A percentile compares a stretch with the other conserved stretches of the same genome.
phyloP scores from a whole-genome alignment of 2,888 invertebrate genomes.

The Myopa testacea region DNA sequence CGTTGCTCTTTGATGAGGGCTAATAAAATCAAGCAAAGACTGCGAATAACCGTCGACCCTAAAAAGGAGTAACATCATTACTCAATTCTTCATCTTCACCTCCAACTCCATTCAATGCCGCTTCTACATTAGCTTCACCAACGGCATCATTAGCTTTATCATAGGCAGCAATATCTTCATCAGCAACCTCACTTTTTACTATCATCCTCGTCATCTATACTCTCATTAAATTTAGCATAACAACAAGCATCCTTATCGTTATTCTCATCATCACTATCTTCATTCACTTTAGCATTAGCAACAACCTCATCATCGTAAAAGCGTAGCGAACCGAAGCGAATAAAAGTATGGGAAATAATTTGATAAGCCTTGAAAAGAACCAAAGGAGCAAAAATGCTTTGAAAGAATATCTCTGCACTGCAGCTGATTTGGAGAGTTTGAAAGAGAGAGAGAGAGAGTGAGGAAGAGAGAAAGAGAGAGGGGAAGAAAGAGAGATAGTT shows the following conservation, averaged over 20 bases:
- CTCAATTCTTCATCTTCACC: neutral
- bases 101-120: neutral
- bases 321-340: neutral
- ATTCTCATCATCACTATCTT: neutral
- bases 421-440: neutral
- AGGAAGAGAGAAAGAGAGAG: neutral
- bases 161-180: neutral
- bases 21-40: slow-evolving; percentile 33
- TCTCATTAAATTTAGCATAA: neutral
- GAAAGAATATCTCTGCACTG: neutral
- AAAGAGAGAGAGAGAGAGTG: neutral
- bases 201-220: neutral
- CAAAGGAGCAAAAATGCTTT: slow-evolving; percentile 4
- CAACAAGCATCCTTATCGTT: neutral
- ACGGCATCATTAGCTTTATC: neutral
- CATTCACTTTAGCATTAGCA: neutral
- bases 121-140: neutral
- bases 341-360: neutral
- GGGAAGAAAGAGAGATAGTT: too few relatives aligned
- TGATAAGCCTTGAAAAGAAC: neutral
- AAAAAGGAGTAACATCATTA: neutral
- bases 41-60: slow-evolving; percentile 4
- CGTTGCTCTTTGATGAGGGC: slow-evolving; percentile 29
- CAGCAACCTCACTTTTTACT: neutral
- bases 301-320: neutral